Base-by-base conservation (phyloP, 35 echinoderm and acorn worm genomes). In the Lytechinus variegatus region DNA sequence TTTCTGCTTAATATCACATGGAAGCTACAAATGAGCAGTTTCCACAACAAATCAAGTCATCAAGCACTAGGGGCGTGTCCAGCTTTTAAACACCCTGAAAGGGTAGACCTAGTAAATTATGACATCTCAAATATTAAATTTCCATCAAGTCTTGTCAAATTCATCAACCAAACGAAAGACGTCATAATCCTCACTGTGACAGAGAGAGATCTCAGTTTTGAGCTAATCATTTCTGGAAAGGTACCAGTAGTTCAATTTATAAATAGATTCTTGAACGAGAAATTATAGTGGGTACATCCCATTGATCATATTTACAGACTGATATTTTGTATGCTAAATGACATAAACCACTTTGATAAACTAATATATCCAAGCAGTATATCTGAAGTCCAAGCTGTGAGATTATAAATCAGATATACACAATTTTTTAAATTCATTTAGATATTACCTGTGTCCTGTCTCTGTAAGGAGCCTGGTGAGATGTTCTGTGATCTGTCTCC, bases 401-500 rank as follows among this genome's bases (percentile, higher is more conserved):
- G 13, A 79, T 79, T 79, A n/a, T n/a, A 79, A 5, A 24, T 79
- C 66, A 79, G 33, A 44, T 79, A 24, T 24, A 7, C 19, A 24
- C 52, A 9, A 33, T 90, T 90, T 51, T 0, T 51, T 52, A 52
- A 21, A 52, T 90, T 27, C 13, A 51, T 14, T 90, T 14, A 10
- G 88, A 90, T 21, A 9, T 95, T 79, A 99, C 98, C 97, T 97
- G 93, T 99, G 95, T 9, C 98, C 98, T 14, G 95, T 95, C 89
- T 99, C 98, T 95, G 98, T 99, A 12, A 99, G 89, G n/a, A 99
- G 91, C 55, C 98, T 96, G 51, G 95, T 97, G 16, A 99, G 94
- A 61, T 97, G 97, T 51, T 99, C 98, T 61, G 98, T 98, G 61
- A 97, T 98, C 86, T 99, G 97, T 53, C 97, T 94, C 94, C 98